Evolutionary conservation across 2,113 vertebrate species (phyloP).

Genomic region (Redunca redunca): DNA sequence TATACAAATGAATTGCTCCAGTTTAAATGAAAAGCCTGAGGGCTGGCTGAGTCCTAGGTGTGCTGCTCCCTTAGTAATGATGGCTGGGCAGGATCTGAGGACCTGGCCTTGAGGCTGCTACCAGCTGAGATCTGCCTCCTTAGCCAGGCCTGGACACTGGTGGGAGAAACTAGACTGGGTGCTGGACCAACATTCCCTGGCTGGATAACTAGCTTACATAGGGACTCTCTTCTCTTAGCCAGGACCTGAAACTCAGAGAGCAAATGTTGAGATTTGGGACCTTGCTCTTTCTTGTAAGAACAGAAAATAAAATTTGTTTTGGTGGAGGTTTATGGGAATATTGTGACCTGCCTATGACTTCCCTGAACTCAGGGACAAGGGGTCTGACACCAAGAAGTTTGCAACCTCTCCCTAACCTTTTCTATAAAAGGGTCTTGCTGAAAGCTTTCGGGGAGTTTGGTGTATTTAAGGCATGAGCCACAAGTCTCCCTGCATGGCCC

Average conservation of each 20-base stretch:
- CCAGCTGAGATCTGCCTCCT: not conserved
- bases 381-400: not conserved
- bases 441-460: not conserved
- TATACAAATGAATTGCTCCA: not conserved
- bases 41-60: not conserved
- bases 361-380: not conserved
- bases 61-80: not conserved
- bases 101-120: not conserved
- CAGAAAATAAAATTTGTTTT: not conserved
- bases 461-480: not conserved
- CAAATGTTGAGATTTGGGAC: not conserved
- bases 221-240: not conserved
- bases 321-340: not conserved
- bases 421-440: not conserved
- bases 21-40: not conserved
- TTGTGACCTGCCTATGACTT: not conserved
- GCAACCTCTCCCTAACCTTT: not conserved
- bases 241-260: not conserved
- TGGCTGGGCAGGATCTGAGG: not conserved
- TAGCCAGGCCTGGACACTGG: not conserved
- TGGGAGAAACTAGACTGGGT: not conserved
- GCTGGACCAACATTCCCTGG: not conserved
- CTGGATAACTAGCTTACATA: not conserved
- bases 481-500: not conserved
- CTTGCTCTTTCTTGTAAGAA: not conserved